Percentiles rank a stretch among this genome's conserved stretches.
Evolutionary conservation across 2,888 invertebrate genomes (phyloP).

Genomic region (Lissocephala sabroskyi): DNA sequence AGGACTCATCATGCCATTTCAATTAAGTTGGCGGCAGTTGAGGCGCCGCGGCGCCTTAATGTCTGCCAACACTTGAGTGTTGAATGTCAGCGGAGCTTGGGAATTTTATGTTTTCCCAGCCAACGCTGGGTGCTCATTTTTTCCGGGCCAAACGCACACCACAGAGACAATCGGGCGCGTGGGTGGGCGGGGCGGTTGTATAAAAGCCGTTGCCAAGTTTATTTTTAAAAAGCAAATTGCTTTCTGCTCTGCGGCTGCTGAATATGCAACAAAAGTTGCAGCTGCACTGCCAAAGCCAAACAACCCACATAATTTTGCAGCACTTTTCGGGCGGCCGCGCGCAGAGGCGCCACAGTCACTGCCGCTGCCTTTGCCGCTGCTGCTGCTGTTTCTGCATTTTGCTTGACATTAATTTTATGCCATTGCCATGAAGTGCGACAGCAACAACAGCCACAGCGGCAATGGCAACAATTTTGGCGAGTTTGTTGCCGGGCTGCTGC

Average conservation of each 20-base stretch:
- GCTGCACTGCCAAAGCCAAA: conserved; percentile 17
- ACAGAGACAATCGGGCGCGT: too few species aligned
- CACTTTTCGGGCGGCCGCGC: conserved; percentile 49
- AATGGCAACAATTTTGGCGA: conserved; percentile 33
- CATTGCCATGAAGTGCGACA: conserved; percentile 13
- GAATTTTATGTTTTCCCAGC: conserved; percentile 17
- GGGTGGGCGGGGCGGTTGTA: conserved; percentile 20
- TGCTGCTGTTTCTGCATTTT: conserved; percentile 57
- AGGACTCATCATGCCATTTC: conserved; percentile 21
- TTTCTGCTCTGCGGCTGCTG: conserved; percentile 5
- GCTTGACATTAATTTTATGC: conserved; percentile 66
- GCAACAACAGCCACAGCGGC: too few species aligned
- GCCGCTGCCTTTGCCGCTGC: conserved; percentile 24
- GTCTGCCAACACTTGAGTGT: conserved; percentile 26
- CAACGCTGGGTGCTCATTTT: conserved; percentile 32
- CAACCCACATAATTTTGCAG: conserved; percentile 58
- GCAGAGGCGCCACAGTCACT: conserved; percentile 23
- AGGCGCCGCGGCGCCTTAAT: conserved; percentile 40
- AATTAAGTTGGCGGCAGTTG: conserved; percentile 29
- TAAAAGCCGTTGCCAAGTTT: conserved; percentile 46
- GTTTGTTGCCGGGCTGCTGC: conserved; percentile 34
- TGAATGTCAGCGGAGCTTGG: conserved; percentile 19
- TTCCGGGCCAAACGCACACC: conserved; percentile 38
- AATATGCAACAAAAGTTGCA: conserved; percentile 17
- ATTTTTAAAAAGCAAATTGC: conserved; percentile 33